Base-by-base conservation (phyloP, 1,140 invertebrate genomes). In the Hestina assimilis region DNA sequence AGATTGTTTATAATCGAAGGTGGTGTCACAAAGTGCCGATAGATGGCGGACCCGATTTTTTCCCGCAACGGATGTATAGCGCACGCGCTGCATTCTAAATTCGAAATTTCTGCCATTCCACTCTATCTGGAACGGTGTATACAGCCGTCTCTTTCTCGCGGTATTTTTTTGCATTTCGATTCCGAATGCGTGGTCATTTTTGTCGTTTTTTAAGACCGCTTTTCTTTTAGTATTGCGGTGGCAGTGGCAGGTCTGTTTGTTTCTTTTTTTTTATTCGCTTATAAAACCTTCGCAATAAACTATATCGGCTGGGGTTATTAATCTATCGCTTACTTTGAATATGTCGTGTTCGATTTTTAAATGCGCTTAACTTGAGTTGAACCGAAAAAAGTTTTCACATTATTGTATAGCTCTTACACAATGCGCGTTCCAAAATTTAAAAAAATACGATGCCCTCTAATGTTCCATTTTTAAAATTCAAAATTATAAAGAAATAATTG, bases 81-180 rank as follows among this genome's bases (percentile, higher is more conserved):
- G 81, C 83, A 87, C 83, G 84, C 82, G 83, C 75, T 79, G 84
- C 84, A 87, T 87, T 87, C 79, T 83, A 87, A 87, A 82, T 82
- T 83, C 67, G 75, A 79, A 79, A 67, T 64, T 66, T 71, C 70
- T 63, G 65, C 77, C 66, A 69, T 82, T 70, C 67, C 71, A 62
- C 65, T 84, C 79, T 75, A 72, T 72, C 76, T 52, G 42, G 62
- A 64, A 59, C 58, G 63, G 59, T 50, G 54, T 60, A 60, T 83
- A 59, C 56, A 26, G 14, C 66, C 66, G 43, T 85, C 79, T 77
- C 81, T 54, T 54, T 85, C 69, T 58, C 61, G 66, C 69, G 69
- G 75, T 75, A 81, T 87, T 87, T 82, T 87, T 87, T 83, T 85
- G 82, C 82, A 84, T 87, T 87, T 87, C 79, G 78, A 84, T 84